phyloP scores from a whole-genome alignment of 2,113 vertebrate species.

The Trichomycterus rosablanca region DNA sequence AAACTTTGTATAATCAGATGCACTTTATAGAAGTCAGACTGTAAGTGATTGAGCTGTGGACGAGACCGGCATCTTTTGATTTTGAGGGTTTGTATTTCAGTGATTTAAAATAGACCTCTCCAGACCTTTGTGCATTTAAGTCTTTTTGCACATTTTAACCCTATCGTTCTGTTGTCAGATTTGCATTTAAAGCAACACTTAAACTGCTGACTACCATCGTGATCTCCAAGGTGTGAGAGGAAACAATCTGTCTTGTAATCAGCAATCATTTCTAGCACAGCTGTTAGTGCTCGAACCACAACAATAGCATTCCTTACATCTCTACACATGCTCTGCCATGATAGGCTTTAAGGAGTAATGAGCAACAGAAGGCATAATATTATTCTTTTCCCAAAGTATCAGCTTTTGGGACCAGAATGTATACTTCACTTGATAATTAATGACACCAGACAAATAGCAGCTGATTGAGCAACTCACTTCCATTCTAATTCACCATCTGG shows the following conservation, averaged over 20 bases:
- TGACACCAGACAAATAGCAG: conserved; percentile 72
- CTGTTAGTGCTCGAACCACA: conserved; percentile 64
- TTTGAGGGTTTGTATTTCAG: no score
- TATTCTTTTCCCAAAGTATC: conserved; percentile 66
- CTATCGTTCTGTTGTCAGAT: no score
- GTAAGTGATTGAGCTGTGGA: no score
- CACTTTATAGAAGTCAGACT: no score
- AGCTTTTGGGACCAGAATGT: conserved; percentile 69
- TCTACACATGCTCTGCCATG: conserved; percentile 56
- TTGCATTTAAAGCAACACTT: no score
- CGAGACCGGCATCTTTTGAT: no score
- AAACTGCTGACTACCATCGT: not conserved
- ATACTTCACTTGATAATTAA: conserved; percentile 74
- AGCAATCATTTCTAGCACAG: conserved; percentile 39
- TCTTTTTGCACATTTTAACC: no score
- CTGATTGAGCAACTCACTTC: conserved; percentile 76
- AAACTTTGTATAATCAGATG: no score
- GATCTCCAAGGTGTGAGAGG: conserved; percentile 16
- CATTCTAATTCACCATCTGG: conserved; percentile 77
- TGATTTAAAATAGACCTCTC: no score
- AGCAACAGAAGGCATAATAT: conserved; percentile 72
- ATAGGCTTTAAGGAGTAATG: conserved; percentile 70
- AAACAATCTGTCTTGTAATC: conserved; percentile 28
- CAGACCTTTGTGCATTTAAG: no score
- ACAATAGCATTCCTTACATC: conserved; percentile 58